Conservation (phyloP, 2,888 invertebrate species). For the Nymphalis c-album region DNA sequence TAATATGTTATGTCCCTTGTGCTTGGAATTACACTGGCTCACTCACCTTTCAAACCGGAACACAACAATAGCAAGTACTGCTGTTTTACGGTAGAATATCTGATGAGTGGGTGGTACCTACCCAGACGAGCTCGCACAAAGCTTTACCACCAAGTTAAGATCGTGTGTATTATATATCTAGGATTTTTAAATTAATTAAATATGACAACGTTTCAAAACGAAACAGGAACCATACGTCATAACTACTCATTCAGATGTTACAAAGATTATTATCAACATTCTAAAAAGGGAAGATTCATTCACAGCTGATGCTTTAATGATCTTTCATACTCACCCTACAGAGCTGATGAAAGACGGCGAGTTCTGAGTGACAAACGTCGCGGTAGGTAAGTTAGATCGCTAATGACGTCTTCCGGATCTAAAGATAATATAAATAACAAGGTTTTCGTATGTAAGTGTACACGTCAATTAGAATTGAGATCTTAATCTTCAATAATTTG, state of each 20-base stretch:
- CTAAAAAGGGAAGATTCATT: conserved; percentile 36
- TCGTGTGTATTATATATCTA: no score
- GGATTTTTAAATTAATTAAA: not conserved
- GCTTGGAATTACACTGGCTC: no score
- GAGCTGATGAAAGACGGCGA: conserved; percentile 60
- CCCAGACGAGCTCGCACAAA: no score
- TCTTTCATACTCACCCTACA: conserved; percentile 71
- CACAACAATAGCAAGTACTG: no score
- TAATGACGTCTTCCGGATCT: conserved; percentile 72
- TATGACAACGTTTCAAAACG: conserved; percentile 2
- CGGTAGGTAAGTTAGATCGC: conserved; percentile 74
- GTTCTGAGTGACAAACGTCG: conserved; percentile 72
- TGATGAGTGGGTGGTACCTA: no score
- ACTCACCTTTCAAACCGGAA: no score
- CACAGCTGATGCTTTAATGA: conserved; percentile 70
- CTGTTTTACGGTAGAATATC: no score
- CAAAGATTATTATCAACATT: conserved; percentile 32
- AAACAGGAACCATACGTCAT: conserved; percentile 32
- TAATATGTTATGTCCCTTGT: no score
- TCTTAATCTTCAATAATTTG: not conserved
- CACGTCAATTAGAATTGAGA: not conserved
- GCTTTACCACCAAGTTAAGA: no score
- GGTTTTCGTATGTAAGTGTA: conserved; percentile 19
- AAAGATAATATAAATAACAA: conserved; percentile 40
- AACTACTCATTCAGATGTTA: conserved; percentile 31